phyloP scores from a whole-genome alignment of 2,113 vertebrate species.

The Theristicus caerulescens region DNA sequence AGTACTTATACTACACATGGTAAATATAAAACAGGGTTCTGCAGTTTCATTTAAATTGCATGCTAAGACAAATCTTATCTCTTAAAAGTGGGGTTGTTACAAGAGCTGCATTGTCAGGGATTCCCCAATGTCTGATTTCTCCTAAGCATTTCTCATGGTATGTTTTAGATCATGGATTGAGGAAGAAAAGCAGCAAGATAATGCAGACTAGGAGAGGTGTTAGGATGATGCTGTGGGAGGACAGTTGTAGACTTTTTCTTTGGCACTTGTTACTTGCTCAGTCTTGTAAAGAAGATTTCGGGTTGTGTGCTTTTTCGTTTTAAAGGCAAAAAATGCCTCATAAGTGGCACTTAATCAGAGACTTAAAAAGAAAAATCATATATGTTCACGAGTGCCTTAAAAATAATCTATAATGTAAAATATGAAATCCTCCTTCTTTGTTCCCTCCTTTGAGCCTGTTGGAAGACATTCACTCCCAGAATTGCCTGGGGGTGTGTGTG shows the following conservation, averaged over 20 bases:
- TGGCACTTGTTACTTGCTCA: background rate
- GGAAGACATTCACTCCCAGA: background rate
- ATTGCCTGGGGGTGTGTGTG: background rate
- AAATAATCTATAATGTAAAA: background rate
- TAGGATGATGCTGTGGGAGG: background rate
- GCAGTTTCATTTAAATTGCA: background rate
- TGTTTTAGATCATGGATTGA: background rate
- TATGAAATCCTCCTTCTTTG: background rate
- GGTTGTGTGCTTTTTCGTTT: background rate
- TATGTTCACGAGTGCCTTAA: background rate
- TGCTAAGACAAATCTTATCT: background rate
- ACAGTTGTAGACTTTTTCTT: background rate
- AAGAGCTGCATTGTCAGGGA: background rate
- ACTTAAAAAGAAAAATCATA: background rate
- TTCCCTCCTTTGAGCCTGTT: background rate
- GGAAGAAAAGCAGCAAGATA: background rate
- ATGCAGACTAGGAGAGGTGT: background rate
- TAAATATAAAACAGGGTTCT: background rate
- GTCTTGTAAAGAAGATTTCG: background rate
- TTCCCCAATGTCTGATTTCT: background rate
- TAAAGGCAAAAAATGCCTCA: background rate
- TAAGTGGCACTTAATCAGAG: background rate
- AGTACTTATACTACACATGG: background rate
- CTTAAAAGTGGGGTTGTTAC: background rate
- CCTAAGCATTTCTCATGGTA: background rate